phyloP scores from a whole-genome alignment of 2,113 vertebrate genomes.

The Triplophysa rosa region DNA sequence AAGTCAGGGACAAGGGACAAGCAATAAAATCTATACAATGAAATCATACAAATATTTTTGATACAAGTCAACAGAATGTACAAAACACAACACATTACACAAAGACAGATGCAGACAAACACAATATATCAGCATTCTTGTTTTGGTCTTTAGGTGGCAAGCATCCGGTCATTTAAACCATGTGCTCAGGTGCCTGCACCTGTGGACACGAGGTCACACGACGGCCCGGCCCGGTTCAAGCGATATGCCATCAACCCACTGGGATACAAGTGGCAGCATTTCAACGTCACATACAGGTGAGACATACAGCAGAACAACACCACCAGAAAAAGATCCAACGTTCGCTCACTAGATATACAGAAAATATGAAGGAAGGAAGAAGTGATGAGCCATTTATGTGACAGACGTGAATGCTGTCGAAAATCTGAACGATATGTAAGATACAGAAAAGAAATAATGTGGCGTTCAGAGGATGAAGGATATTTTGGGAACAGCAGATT shows the following conservation, averaged over 20 bases:
- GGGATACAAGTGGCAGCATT: constrained; percentile 70
- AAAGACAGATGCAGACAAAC: too few species aligned
- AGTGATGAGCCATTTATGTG: not conserved
- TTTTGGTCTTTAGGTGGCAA: constrained; percentile 37
- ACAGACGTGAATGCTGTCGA: not conserved
- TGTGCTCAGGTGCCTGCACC: constrained; percentile 5
- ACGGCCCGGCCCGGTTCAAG: constrained; percentile 47
- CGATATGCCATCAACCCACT: constrained; percentile 68
- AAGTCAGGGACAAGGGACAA: too few species aligned
- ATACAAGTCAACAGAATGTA: too few species aligned
- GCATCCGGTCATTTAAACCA: not conserved
- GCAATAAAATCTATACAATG: too few species aligned
- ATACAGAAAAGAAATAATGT: not conserved
- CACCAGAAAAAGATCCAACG: not conserved
- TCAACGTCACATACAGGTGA: constrained; percentile 73
- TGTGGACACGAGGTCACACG: not conserved
- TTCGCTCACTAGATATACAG: not conserved
- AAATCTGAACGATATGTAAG: not conserved
- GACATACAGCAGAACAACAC: not conserved
- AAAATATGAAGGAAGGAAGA: not conserved
- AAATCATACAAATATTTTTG: too few species aligned
- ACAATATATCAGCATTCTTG: not conserved
- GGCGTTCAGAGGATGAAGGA: not conserved
- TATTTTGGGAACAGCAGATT: constrained; percentile 26
- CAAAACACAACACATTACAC: too few species aligned